Evolutionary conservation across 37 sponge, comb jelly and placozoan species (phyloP).

Genomic region (Trichoplax adhaerens): DNA sequence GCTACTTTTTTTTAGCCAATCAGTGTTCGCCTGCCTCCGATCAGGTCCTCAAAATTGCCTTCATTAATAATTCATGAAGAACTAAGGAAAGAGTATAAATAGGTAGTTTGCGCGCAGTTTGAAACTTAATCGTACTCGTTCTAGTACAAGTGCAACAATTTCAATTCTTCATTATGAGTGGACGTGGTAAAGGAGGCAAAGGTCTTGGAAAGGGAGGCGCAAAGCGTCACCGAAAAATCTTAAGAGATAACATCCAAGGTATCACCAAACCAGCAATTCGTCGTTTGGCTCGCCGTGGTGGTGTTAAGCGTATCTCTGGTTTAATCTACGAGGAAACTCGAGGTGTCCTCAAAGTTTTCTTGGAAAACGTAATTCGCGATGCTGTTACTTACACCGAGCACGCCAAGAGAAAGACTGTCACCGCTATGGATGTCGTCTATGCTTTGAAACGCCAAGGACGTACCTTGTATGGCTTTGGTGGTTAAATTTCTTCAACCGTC

Average conservation of each 20-base stretch:
- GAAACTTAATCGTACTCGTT: no score
- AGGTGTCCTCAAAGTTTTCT: constrained; percentile 91
- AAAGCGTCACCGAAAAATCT: constrained; percentile 95
- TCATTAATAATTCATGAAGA: no score
- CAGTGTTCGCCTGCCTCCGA: no score
- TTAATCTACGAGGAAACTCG: constrained; percentile 97
- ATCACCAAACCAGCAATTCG: constrained; percentile 96
- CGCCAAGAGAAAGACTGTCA: constrained; percentile 98
- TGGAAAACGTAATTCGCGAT: constrained; percentile 95
- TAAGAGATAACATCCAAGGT: constrained; percentile 97
- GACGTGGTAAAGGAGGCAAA: constrained; percentile 93
- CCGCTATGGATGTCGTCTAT: constrained; percentile 97
- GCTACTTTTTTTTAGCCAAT: no score
- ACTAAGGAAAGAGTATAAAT: no score
- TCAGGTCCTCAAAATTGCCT: no score
- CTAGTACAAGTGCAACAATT: background rate
- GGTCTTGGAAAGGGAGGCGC: constrained; percentile 98
- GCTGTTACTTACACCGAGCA: constrained; percentile 99
- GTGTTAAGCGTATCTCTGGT: constrained; percentile 92
- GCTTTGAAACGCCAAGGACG: constrained; percentile 95
- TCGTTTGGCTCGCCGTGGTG: constrained; percentile 93
- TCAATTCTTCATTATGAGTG: constrained; percentile 49
- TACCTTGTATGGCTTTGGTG: constrained; percentile 94
- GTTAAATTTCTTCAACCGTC: constrained; percentile 25
- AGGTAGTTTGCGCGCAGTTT: no score